phyloP scores from a whole-genome alignment of 2,888 invertebrate genomes.

The Hemicrepidius hirtus region DNA sequence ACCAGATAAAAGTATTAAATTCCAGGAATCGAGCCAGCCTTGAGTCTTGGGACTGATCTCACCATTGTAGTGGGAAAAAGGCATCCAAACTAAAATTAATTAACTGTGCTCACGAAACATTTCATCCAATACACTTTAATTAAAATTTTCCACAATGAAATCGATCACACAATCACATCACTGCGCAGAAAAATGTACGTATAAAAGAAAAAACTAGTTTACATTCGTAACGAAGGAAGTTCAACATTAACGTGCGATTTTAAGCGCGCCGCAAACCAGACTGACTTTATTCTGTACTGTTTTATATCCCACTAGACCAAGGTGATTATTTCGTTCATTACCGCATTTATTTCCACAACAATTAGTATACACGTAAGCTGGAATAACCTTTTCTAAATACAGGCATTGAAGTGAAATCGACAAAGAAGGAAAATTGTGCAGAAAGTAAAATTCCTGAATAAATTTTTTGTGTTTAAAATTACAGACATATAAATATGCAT shows the following conservation, averaged over 20 bases:
- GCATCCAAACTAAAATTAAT: constrained; percentile 23
- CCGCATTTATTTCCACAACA: constrained; percentile 33
- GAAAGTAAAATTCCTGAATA: constrained; percentile 11
- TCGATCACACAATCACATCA: constrained; percentile 17
- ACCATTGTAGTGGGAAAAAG: constrained; percentile 22
- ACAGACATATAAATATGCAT: constrained; percentile 6
- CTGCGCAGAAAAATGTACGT: not conserved
- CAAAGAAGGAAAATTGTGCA: not conserved
- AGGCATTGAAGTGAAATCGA: not conserved
- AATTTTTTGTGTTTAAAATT: not conserved
- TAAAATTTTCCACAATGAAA: constrained; percentile 12
- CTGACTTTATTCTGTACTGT: constrained; percentile 31
- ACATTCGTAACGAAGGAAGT: not conserved
- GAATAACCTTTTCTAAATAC: constrained; percentile 30
- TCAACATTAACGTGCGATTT: not conserved
- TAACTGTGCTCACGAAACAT: not conserved
- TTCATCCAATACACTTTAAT: constrained; percentile 10
- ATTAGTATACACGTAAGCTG: constrained; percentile 43
- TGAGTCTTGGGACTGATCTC: constrained; percentile 36
- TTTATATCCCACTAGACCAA: constrained; percentile 12
- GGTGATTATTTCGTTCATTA: constrained; percentile 44
- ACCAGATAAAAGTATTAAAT: constrained; percentile 45
- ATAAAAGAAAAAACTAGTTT: not conserved
- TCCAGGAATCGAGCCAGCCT: constrained; percentile 46
- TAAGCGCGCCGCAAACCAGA: constrained; percentile 16